Evolutionary conservation across 2,113 vertebrate genomes (phyloP).

Genomic region (Thalassoma bifasciatum): DNA sequence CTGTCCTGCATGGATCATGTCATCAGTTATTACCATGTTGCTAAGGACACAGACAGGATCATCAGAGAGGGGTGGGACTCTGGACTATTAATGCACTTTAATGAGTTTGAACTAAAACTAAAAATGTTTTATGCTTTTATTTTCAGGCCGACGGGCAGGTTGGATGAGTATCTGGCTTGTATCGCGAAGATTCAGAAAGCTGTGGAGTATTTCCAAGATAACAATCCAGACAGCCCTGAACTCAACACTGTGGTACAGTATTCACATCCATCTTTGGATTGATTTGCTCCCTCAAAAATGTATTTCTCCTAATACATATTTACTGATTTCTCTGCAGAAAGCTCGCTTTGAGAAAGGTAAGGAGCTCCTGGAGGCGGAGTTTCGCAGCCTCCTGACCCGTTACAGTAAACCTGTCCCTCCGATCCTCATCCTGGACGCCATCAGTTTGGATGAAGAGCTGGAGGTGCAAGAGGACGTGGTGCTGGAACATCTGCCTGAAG

Average conservation of each 20-base stretch:
- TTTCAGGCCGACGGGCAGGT: slow-evolving; percentile 89
- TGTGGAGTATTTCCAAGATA: slow-evolving; percentile 98
- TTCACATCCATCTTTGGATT: neutral
- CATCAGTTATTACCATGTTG: slow-evolving; percentile 98
- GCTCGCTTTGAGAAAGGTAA: slow-evolving; percentile 96
- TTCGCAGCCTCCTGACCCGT: slow-evolving; percentile 91
- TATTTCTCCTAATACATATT: too few species aligned
- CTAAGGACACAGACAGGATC: slow-evolving; percentile 95
- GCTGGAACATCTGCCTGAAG: slow-evolving; percentile 93
- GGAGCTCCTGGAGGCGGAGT: slow-evolving; percentile 94
- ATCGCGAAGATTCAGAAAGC: slow-evolving; percentile 98
- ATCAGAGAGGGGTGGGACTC: slow-evolving; percentile 92
- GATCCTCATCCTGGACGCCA: slow-evolving; percentile 93
- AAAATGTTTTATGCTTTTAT: neutral
- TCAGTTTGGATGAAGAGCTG: slow-evolving; percentile 91
- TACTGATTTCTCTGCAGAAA: slow-evolving; percentile 81
- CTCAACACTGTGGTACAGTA: slow-evolving; percentile 94
- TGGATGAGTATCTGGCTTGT: slow-evolving; percentile 94
- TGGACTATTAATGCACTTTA: accelerated
- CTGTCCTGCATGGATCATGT: slow-evolving; percentile 95
- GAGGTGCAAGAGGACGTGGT: slow-evolving; percentile 90
- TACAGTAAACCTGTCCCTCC: slow-evolving; percentile 95
- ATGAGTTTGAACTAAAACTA: neutral
- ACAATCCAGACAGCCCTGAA: slow-evolving; percentile 96
- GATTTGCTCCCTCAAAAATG: neutral